Evolutionary conservation across 2,888 invertebrate genomes (phyloP).

Genomic region (Anthophora plumipes): DNA sequence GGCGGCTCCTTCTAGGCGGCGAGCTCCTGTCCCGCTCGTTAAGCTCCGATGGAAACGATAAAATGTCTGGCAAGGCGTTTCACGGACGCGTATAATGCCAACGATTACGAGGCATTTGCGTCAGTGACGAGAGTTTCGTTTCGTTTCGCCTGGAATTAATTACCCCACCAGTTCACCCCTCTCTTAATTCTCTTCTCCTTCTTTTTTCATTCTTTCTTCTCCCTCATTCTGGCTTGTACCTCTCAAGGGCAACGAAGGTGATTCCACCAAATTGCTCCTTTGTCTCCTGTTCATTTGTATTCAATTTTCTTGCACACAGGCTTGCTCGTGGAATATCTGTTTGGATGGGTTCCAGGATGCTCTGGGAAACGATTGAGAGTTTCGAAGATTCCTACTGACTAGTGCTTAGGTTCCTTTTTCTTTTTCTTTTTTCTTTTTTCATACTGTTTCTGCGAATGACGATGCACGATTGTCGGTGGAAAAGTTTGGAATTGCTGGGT

Average conservation of each 20-base stretch:
- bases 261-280: slow-evolving; percentile 14
- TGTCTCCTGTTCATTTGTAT: slow-evolving; percentile 5
- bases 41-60: slow-evolving; percentile 48
- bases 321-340: no score
- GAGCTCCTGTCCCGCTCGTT: slow-evolving; percentile 31
- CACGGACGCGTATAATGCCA: slow-evolving; percentile 31
- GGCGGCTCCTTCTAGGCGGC: slow-evolving; percentile 23
- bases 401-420: no score
- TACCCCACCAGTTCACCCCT: background rate
- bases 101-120: slow-evolving; percentile 47
- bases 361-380: no score
- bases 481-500: no score
- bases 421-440: no score
- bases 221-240: slow-evolving; percentile 7
- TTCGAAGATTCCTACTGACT: no score
- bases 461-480: no score
- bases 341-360: no score
- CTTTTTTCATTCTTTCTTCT: slow-evolving; percentile 7
- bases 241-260: background rate
- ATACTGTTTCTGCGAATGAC: no score
- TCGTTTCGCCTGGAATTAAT: slow-evolving; percentile 30
- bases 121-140: background rate
- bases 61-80: slow-evolving; percentile 25
- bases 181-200: background rate
- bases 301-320: background rate